Evolutionary conservation across 2,888 invertebrate species (phyloP).

Genomic region (Dryadula phaetusa): DNA sequence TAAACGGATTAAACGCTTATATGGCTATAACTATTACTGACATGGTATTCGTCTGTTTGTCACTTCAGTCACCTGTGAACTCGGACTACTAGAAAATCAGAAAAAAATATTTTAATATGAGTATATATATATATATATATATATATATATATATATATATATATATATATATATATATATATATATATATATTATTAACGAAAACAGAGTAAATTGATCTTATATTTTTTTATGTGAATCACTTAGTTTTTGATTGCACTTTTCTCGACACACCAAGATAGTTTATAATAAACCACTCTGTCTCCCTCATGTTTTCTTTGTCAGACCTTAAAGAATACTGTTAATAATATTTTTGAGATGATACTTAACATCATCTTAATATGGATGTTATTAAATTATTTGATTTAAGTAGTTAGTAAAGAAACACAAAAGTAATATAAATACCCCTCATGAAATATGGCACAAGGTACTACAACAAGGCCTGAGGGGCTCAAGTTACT

Average conservation of each 20-base stretch:
- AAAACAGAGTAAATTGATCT: background rate
- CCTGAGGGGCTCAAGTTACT: conserved; percentile 7
- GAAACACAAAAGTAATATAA: too few relatives aligned
- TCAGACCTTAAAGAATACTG: background rate
- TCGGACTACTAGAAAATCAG: too few relatives aligned
- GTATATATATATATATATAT: too few relatives aligned
- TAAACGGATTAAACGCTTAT: too few relatives aligned
- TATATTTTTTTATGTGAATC: background rate
- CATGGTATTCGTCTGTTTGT: too few relatives aligned
- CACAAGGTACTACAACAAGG: background rate
- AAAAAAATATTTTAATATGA: too few relatives aligned
- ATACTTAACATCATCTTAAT: background rate
- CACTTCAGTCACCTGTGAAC: too few relatives aligned
- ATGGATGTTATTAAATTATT: too few relatives aligned
- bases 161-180: too few relatives aligned
- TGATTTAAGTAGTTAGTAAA: too few relatives aligned
- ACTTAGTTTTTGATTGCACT: background rate
- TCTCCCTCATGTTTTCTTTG: background rate
- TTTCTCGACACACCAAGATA: background rate
- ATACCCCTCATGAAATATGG: background rate
- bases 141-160: too few relatives aligned
- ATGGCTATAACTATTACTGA: too few relatives aligned
- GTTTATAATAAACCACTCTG: background rate
- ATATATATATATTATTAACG: background rate
- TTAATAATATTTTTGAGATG: background rate